These are phyloP conservation scores for Meloidogyne exigua DNA, from an alignment of 1,140 invertebrate species.

Conservation along the genomic window DNA sequence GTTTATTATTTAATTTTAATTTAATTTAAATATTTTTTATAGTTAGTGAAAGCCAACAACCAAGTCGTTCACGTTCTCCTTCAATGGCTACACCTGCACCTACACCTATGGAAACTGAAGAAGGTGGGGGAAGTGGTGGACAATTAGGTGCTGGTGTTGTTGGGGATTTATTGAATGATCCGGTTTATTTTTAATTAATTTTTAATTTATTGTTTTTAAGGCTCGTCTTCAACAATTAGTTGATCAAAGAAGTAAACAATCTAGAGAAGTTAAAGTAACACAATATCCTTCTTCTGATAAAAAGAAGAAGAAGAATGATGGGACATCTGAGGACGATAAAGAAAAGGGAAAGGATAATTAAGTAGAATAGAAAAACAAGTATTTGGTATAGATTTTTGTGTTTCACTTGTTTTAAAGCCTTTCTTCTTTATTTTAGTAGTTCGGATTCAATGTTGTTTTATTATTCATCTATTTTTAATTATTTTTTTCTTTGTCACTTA, in stretches of 20 bases:
- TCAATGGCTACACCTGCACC: slow-evolving; percentile 23
- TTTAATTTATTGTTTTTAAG: neutral
- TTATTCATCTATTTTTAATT: too few species aligned
- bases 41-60: slow-evolving; percentile 17
- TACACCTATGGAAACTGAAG: slow-evolving; percentile 24
- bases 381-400: too few species aligned
- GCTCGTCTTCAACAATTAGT: neutral
- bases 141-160: neutral
- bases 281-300: neutral
- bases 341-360: neutral
- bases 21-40: neutral
- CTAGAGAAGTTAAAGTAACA: neutral
- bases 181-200: neutral
- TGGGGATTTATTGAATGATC: neutral
- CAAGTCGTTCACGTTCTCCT: slow-evolving; percentile 22
- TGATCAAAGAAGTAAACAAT: slow-evolving; percentile 5
- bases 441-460: too few species aligned
- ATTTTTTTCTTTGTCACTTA: too few species aligned
- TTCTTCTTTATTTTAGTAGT: too few species aligned
- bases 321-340: neutral
- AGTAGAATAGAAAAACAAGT: too few species aligned
- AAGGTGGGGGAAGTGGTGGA: neutral
- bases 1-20: neutral
- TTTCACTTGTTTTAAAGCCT: too few species aligned
- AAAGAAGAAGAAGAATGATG: neutral